phyloP scores from a whole-genome alignment of 1,140 invertebrate genomes.

The Eurytemora carolleeae region DNA sequence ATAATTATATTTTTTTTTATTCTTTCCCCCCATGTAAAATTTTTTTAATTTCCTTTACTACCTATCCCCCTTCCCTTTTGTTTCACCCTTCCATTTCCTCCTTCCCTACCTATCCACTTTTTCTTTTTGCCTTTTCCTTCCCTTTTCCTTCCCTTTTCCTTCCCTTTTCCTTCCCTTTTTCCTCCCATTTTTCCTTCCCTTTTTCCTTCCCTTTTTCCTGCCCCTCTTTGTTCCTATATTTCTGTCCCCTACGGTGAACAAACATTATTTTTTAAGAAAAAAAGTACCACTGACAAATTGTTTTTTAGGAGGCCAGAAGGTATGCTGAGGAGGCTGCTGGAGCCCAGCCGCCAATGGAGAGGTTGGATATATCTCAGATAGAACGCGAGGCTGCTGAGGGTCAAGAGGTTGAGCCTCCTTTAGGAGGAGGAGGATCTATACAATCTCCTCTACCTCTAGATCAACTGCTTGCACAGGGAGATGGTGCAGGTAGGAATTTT shows the following conservation, averaged over 20 bases:
- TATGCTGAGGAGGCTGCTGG: not conserved
- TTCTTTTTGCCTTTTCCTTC: not conserved
- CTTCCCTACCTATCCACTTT: not conserved
- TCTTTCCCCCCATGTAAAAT: not conserved
- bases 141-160: too few species aligned
- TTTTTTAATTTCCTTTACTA: not conserved
- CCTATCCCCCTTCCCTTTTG: not conserved
- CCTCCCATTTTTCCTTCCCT: too few species aligned
- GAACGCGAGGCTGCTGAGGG: conserved; percentile 11
- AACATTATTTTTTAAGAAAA: too few species aligned
- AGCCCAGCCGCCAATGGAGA: not conserved
- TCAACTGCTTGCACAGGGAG: conserved; percentile 2
- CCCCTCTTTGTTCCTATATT: too few species aligned
- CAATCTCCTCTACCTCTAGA: conserved; percentile 2
- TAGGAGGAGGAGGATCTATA: not conserved
- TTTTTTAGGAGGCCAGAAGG: not conserved
- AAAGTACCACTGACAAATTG: too few species aligned
- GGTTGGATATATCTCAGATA: not conserved
- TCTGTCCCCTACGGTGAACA: not conserved
- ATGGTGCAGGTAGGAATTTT: not conserved
- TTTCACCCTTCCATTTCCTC: not conserved
- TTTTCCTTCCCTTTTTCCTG: too few species aligned
- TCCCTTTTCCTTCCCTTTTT: too few species aligned
- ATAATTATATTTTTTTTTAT: too few species aligned
- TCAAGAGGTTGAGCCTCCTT: not conserved